These are phyloP conservation scores for Abrostola tripartita DNA, from an alignment of 2,888 invertebrate species.

Conservation along the genomic window DNA sequence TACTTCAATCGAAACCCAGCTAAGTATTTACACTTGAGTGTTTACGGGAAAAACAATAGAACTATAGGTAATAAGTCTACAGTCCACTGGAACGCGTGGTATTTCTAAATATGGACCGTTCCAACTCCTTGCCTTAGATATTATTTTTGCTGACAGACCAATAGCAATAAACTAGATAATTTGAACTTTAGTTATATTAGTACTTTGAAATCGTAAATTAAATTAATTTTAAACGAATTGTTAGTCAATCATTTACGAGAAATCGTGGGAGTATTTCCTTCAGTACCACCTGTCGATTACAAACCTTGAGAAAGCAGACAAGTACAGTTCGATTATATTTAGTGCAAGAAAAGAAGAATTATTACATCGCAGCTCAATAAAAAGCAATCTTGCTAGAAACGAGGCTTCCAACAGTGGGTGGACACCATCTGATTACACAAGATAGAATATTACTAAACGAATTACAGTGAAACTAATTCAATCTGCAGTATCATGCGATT, in stretches of 20 bases:
- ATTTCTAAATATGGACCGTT: no score
- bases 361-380: slow-evolving; percentile 8
- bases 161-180: no score
- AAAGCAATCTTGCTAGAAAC: slow-evolving; percentile 27
- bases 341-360: slow-evolving; percentile 12
- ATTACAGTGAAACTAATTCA: slow-evolving; percentile 29
- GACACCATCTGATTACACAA: slow-evolving; percentile 20
- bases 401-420: slow-evolving; percentile 19
- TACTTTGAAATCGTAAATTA: no score
- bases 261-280: slow-evolving; percentile 12
- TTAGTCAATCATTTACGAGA: not conserved
- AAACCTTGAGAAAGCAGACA: slow-evolving; percentile 13
- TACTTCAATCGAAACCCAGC: slow-evolving; percentile 18
- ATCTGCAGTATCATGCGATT: slow-evolving; percentile 28
- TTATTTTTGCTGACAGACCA: no score
- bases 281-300: slow-evolving; percentile 3
- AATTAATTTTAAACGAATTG: not conserved
- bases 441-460: slow-evolving; percentile 33
- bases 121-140: no score
- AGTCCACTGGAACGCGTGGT: no score
- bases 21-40: slow-evolving; percentile 21
- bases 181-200: no score
- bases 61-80: not conserved
- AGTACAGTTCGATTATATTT: slow-evolving; percentile 5
- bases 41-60: not conserved